phyloP scores from a whole-genome alignment of 2,797 vertebrate genomes.

The Micropoecilia bifurca region DNA sequence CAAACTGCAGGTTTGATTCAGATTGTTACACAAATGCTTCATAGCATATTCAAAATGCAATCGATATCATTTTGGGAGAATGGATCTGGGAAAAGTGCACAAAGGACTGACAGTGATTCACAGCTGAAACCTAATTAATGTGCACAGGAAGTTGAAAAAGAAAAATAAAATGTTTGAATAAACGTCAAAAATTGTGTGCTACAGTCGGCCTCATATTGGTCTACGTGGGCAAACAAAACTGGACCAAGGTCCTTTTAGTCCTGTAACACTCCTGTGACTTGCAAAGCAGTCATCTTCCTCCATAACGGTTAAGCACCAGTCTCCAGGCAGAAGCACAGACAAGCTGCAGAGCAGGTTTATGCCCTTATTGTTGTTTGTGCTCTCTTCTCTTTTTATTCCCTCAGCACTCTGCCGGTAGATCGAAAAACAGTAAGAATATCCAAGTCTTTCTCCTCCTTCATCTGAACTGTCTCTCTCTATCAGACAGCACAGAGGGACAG shows the following conservation, averaged over 20 bases:
- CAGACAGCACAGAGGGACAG: slow-evolving; percentile 45
- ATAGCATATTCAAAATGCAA: slow-evolving; percentile 31
- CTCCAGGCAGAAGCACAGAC: slow-evolving; percentile 40
- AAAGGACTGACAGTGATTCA: slow-evolving; percentile 21
- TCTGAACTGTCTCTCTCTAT: slow-evolving; percentile 10
- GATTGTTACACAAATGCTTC: slow-evolving; percentile 45
- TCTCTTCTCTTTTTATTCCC: slow-evolving; percentile 21
- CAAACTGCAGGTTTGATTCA: slow-evolving; percentile 37
- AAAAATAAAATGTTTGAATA: slow-evolving; percentile 37
- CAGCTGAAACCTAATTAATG: slow-evolving; percentile 41
- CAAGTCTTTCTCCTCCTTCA: neutral
- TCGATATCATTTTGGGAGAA: slow-evolving; percentile 53
- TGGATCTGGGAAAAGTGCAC: slow-evolving; percentile 7
- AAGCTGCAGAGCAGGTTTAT: slow-evolving; percentile 54
- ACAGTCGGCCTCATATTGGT: slow-evolving; percentile 12
- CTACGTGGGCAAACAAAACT: slow-evolving; percentile 47
- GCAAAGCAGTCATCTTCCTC: slow-evolving; percentile 52
- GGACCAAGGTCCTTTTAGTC: slow-evolving; percentile 27
- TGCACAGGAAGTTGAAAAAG: slow-evolving; percentile 30
- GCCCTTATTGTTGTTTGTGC: slow-evolving; percentile 44
- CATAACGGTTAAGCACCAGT: slow-evolving; percentile 55
- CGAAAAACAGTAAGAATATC: slow-evolving; percentile 17
- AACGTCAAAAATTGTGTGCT: slow-evolving; percentile 18
- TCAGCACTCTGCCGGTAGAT: slow-evolving; percentile 7
- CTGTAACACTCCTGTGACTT: slow-evolving; percentile 38